A percentile compares a stretch with the other conserved stretches of the same genome.
phyloP scores from a whole-genome alignment of 2,888 invertebrate genomes.

The Mesorhabditis spiculigera region DNA sequence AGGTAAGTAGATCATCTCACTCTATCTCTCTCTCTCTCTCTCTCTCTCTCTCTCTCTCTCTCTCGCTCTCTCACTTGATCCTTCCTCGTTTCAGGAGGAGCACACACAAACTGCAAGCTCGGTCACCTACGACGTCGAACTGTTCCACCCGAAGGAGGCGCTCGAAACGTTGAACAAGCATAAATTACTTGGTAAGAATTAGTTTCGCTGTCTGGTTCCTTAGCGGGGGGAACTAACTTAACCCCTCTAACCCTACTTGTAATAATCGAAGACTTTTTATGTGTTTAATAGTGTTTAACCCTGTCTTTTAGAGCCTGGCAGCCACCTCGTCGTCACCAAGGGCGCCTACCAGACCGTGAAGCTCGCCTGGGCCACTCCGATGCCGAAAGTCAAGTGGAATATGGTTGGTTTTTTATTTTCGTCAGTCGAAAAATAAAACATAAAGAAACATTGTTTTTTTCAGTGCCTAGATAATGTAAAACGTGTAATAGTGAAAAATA shows the following conservation, averaged over 20 bases:
- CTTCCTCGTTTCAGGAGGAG: slow-evolving; percentile 32
- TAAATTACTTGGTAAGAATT: slow-evolving; percentile 17
- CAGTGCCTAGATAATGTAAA: neutral
- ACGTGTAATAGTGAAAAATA: neutral
- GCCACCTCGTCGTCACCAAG: slow-evolving; percentile 9
- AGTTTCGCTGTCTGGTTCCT: neutral
- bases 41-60: no score
- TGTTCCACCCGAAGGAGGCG: slow-evolving; percentile 70
- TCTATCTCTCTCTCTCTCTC: no score
- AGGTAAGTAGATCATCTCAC: slow-evolving; percentile 61
- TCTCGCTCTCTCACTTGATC: neutral
- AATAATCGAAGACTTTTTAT: neutral
- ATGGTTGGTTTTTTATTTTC: slow-evolving; percentile 17
- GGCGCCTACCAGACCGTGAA: slow-evolving; percentile 75
- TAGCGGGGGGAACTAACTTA: neutral
- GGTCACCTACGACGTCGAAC: slow-evolving; percentile 96
- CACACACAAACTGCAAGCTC: slow-evolving; percentile 74
- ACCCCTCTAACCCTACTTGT: neutral
- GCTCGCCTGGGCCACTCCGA: slow-evolving; percentile 94
- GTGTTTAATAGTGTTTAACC: neutral
- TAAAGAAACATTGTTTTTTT: neutral
- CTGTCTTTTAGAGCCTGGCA: neutral
- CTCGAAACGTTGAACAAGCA: slow-evolving; percentile 29
- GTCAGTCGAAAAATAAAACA: neutral
- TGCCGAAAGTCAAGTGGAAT: slow-evolving; percentile 33